Conservation (phyloP, 2,113 vertebrate genomes). For the Tupaia chinensis region DNA sequence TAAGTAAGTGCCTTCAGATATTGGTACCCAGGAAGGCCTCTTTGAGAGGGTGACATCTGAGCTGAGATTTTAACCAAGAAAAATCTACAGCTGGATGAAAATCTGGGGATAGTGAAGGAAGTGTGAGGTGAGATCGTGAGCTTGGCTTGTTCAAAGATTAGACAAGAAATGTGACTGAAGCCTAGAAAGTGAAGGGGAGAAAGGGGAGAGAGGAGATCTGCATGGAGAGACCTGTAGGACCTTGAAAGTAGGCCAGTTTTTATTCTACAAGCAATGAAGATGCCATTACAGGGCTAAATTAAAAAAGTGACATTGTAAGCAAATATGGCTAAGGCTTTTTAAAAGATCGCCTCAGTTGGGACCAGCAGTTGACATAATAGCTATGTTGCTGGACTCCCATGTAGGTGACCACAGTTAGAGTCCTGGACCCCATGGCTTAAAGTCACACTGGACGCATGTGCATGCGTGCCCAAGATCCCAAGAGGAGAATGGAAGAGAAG, state of each 20-base stretch:
- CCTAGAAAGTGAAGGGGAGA: neutral
- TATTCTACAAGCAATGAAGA: neutral
- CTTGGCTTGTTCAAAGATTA: neutral
- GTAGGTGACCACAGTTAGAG: too few species aligned
- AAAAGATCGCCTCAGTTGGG: neutral
- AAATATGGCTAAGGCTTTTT: neutral
- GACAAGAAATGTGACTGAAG: neutral
- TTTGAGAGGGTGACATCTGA: neutral
- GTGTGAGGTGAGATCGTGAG: neutral
- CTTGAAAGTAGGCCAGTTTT: neutral
- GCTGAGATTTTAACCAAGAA: neutral
- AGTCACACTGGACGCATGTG: too few species aligned
- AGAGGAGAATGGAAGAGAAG: too few species aligned
- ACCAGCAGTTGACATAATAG: too few species aligned
- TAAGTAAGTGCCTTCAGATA: neutral
- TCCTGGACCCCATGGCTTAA: too few species aligned
- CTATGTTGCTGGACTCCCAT: too few species aligned
- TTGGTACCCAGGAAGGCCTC: neutral
- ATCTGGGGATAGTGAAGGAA: neutral
- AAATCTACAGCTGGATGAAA: neutral
- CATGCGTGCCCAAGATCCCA: too few species aligned
- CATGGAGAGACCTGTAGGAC: neutral
- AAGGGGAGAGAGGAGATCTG: neutral
- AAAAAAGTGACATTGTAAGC: rapidly evolving
- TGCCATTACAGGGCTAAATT: neutral